A percentile compares a stretch with the other conserved stretches of the same genome.
These are phyloP conservation scores for Rhinichthys klamathensis DNA, from an alignment of 2,113 vertebrate genomes.

Conservation along the genomic window DNA sequence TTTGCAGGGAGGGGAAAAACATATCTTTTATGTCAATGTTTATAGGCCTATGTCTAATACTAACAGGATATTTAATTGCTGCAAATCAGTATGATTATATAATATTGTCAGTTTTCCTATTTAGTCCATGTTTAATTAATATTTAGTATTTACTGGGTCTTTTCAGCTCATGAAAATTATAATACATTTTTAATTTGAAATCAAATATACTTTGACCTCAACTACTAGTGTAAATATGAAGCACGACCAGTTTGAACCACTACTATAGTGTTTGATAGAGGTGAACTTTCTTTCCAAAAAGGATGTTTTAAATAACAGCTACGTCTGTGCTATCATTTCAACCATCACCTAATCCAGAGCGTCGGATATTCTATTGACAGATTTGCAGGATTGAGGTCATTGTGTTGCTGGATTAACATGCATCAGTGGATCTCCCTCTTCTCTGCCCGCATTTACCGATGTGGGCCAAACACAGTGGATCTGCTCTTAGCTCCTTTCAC, in stretches of 20 bases:
- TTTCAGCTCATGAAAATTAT: not conserved
- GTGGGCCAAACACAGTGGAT: slow-evolving; percentile 60
- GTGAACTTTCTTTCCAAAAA: not conserved
- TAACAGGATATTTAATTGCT: not conserved
- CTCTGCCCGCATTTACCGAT: slow-evolving; percentile 58
- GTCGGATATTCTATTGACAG: slow-evolving; percentile 75
- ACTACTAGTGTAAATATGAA: not conserved
- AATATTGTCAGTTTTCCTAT: not conserved
- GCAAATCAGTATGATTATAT: not conserved
- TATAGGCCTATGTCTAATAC: not conserved
- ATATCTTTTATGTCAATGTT: not conserved
- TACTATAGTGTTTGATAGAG: not conserved
- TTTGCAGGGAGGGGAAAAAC: not conserved
- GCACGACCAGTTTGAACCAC: not conserved
- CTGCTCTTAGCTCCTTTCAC: not conserved
- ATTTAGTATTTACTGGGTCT: not conserved
- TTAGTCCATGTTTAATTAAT: too few relatives aligned
- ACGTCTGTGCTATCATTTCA: slow-evolving; percentile 65
- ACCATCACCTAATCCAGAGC: slow-evolving; percentile 70
- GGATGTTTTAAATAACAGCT: slow-evolving; percentile 52
- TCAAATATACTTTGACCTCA: not conserved
- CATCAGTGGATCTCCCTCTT: slow-evolving; percentile 70
- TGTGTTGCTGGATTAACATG: slow-evolving; percentile 76
- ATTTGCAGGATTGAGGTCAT: slow-evolving; percentile 80
- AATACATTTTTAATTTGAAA: not conserved